phyloP scores from a whole-genome alignment of 2,113 vertebrate species.

The Cariama cristata region DNA sequence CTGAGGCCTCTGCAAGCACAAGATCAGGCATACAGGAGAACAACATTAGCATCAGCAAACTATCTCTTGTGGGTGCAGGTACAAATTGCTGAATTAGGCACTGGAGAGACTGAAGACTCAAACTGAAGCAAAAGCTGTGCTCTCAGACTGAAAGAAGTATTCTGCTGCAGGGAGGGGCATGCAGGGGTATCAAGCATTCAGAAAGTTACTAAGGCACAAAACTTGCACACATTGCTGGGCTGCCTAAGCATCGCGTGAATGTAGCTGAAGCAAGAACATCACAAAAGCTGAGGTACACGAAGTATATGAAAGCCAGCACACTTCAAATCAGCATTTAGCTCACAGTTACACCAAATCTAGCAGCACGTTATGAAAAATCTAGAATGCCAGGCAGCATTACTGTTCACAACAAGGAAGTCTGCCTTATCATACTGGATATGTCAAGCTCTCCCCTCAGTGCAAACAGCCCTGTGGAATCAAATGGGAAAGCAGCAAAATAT shows the following conservation, averaged over 20 bases:
- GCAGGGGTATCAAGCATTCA: not conserved
- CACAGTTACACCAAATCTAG: constrained; percentile 10
- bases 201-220: not conserved
- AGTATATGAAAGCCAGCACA: not conserved
- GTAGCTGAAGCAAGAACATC: not conserved
- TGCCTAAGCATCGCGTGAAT: not conserved
- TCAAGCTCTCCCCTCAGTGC: not conserved
- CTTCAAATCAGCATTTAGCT: constrained; percentile 8
- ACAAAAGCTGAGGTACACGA: not conserved
- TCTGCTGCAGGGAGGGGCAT: not conserved
- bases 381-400: not conserved
- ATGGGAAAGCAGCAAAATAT: not conserved
- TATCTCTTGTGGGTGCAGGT: not conserved
- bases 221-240: not conserved
- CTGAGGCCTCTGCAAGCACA: not conserved
- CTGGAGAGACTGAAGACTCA: not conserved
- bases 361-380: not conserved
- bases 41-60: not conserved
- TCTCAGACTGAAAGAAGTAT: not conserved
- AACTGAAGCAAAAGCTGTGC: not conserved
- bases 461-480: not conserved
- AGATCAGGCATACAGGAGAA: not conserved
- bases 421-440: not conserved
- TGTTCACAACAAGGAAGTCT: not conserved
- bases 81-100: not conserved